A percentile compares a stretch with the other conserved stretches of the same genome.
These are phyloP conservation scores for Drosophila funebris DNA, from an alignment of 1,140 invertebrate species.

Conservation along the genomic window DNA sequence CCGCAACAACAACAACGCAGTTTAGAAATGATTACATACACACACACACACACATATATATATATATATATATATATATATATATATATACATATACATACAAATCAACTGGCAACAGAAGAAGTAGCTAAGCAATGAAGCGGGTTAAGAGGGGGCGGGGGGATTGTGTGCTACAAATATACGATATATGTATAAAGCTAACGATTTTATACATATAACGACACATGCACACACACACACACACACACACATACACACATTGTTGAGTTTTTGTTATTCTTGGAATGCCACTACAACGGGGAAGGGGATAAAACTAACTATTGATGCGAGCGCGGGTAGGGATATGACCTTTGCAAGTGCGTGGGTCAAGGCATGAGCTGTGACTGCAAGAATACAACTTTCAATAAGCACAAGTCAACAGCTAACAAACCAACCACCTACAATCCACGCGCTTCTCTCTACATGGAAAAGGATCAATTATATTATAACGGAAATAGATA, in stretches of 20 bases:
- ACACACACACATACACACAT: conserved; percentile 16
- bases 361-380: not conserved
- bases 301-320: not conserved
- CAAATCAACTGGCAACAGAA: conserved; percentile 18
- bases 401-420: not conserved
- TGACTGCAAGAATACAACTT: not conserved
- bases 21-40: conserved; percentile 44
- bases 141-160: not conserved
- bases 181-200: conserved; percentile 48
- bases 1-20: conserved; percentile 26
- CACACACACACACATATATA: conserved; percentile 1
- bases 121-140: not conserved
- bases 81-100: conserved; percentile 1
- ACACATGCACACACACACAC: conserved; percentile 17
- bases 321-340: not conserved
- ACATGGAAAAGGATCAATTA: no score
- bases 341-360: not conserved
- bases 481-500: no score
- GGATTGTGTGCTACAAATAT: conserved; percentile 36
- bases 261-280: conserved; percentile 48
- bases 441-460: no score
- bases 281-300: conserved; percentile 35
- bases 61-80: conserved; percentile 8
- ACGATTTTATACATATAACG: conserved; percentile 70
- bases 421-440: no score